Evolutionary conservation across 2,797 vertebrate genomes (phyloP).

Genomic region (Syncerus caffer): DNA sequence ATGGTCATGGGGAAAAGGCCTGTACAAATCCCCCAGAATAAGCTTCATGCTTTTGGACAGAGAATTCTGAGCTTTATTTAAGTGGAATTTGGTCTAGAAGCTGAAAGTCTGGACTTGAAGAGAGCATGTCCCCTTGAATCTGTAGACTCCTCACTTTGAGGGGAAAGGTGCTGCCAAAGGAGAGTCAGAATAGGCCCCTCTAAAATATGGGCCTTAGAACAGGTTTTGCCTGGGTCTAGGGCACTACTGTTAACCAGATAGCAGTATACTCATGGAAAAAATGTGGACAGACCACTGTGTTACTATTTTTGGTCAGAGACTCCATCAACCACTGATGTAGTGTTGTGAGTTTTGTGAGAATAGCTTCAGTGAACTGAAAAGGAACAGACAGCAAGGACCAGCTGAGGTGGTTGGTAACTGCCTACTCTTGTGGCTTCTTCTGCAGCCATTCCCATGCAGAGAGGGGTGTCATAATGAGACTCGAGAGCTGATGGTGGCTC

Average conservation of each 20-base stretch:
- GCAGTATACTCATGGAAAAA: not conserved
- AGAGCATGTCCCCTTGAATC: not conserved
- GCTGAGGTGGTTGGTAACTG: not conserved
- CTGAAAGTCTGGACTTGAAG: not conserved
- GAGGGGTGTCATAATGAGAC: not conserved
- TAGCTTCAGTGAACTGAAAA: conserved; percentile 32
- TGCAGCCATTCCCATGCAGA: not conserved
- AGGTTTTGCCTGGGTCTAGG: not conserved
- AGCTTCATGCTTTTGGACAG: not conserved
- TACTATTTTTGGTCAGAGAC: not conserved
- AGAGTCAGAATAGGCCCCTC: not conserved
- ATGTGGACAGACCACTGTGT: not conserved
- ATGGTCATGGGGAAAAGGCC: not conserved
- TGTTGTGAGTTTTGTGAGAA: not conserved
- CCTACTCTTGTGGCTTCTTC: not conserved
- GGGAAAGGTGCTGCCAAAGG: not conserved
- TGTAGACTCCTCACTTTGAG: not conserved
- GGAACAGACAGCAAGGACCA: not conserved
- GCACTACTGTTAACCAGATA: not conserved
- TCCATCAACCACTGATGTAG: not conserved
- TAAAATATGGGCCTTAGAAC: not conserved
- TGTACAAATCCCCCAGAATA: not conserved
- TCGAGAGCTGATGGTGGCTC: not conserved
- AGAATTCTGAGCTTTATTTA: not conserved
- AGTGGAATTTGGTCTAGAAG: not conserved